These are phyloP conservation scores for Ptychadena robeensis DNA, from an alignment of 2,797 vertebrate genomes.

Conservation along the genomic window DNA sequence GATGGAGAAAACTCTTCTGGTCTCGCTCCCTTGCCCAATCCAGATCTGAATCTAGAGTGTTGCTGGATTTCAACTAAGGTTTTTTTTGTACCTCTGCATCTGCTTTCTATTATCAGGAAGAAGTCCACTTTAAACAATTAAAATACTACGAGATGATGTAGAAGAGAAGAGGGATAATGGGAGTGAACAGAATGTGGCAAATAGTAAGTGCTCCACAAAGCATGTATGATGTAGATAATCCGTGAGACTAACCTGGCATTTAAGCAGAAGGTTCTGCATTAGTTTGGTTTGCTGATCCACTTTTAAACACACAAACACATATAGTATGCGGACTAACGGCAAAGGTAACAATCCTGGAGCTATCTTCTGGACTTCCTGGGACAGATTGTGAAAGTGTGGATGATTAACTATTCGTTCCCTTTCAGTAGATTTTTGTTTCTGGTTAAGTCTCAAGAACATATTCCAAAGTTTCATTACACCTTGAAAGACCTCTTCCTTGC, in stretches of 20 bases:
- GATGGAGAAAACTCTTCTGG: too few species aligned
- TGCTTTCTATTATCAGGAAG: too few species aligned
- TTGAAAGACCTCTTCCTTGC: neutral
- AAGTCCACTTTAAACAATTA: too few species aligned
- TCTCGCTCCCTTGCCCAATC: too few species aligned
- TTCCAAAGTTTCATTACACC: neutral
- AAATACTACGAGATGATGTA: too few species aligned
- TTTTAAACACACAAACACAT: conserved; percentile 79
- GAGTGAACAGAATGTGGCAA: too few species aligned
- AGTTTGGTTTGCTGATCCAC: conserved; percentile 82
- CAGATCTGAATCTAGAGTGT: too few species aligned
- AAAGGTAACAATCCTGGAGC: conserved; percentile 67
- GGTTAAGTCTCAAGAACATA: neutral
- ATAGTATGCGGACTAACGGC: conserved; percentile 77
- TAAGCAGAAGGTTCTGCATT: conserved; percentile 84
- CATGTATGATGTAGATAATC: neutral
- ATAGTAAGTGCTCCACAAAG: neutral
- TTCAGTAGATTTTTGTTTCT: conserved; percentile 76
- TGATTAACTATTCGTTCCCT: conserved; percentile 83
- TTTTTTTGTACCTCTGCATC: too few species aligned
- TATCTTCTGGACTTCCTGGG: conserved; percentile 71
- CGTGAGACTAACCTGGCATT: conserved; percentile 79
- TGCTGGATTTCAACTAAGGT: too few species aligned
- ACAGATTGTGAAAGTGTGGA: conserved; percentile 75
- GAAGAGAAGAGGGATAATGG: too few species aligned